These are phyloP conservation scores for Eurypyga helias DNA, from an alignment of 2,113 vertebrate species.

Conservation along the genomic window DNA sequence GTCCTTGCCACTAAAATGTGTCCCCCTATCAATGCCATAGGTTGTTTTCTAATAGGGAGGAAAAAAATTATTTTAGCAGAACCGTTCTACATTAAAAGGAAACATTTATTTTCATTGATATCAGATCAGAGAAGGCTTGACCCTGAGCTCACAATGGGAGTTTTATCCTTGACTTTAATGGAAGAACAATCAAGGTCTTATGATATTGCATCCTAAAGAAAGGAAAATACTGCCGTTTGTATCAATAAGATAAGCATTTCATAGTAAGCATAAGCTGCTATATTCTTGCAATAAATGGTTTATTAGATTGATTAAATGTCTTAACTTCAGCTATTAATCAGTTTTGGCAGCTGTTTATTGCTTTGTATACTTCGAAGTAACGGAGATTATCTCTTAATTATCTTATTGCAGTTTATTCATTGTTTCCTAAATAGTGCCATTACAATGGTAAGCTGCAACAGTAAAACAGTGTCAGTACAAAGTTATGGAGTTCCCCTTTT, in stretches of 20 bases:
- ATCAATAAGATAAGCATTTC: slow-evolving; percentile 46
- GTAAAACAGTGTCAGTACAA: slow-evolving; percentile 15
- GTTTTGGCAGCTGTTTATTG: slow-evolving; percentile 62
- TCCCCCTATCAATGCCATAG: slow-evolving; percentile 32
- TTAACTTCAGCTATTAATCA: slow-evolving; percentile 60
- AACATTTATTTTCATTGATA: slow-evolving; percentile 51
- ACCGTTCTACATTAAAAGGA: slow-evolving; percentile 33
- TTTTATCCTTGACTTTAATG: slow-evolving; percentile 62
- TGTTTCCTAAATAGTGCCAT: slow-evolving; percentile 60
- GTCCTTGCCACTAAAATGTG: slow-evolving; percentile 28
- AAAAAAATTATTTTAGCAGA: neutral
- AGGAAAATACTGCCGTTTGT: slow-evolving; percentile 17
- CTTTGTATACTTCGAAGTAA: slow-evolving; percentile 51
- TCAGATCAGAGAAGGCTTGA: slow-evolving; percentile 13
- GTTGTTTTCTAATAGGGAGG: slow-evolving; percentile 1
- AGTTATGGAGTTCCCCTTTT: slow-evolving; percentile 39
- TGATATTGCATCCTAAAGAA: slow-evolving; percentile 23
- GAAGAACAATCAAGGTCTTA: slow-evolving; percentile 30
- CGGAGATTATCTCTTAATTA: slow-evolving; percentile 65
- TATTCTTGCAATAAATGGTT: slow-evolving; percentile 46
- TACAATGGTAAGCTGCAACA: slow-evolving; percentile 50
- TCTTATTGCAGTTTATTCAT: slow-evolving; percentile 40
- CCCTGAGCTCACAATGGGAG: slow-evolving; percentile 22
- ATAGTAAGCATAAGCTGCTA: neutral
- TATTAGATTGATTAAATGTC: slow-evolving; percentile 65